phyloP scores from a whole-genome alignment of 2,113 vertebrate species.

The Fulica atra region DNA sequence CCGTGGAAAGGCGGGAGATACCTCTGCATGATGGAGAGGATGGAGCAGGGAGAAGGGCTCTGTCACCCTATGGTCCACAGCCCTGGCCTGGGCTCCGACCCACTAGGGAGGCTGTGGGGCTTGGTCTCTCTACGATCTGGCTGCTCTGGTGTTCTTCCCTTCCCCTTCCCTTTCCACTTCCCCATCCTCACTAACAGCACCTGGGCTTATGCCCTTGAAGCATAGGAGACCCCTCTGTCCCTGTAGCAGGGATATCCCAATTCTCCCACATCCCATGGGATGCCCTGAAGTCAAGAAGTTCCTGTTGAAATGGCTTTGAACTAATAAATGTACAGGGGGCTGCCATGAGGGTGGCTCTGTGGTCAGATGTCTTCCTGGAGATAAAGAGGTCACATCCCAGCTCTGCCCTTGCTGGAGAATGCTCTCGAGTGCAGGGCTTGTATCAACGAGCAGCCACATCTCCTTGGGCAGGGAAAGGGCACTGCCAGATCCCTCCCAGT shows the following conservation, averaged over 20 bases:
- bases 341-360: neutral
- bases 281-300: neutral
- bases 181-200: neutral
- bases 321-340: neutral
- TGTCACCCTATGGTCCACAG: neutral
- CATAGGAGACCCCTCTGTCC: neutral
- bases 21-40: neutral
- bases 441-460: rapidly evolving
- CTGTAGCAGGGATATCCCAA: neutral
- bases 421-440: neutral
- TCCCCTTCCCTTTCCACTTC: neutral
- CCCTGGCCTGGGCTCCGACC: neutral
- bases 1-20: neutral
- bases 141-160: neutral
- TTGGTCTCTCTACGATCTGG: neutral
- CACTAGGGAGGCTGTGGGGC: neutral
- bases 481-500: neutral
- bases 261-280: neutral
- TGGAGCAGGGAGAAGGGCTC: neutral
- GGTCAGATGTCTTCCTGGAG: neutral
- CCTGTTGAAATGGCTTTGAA: neutral
- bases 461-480: neutral
- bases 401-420: neutral
- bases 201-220: neutral
- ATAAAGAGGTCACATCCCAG: neutral